These are phyloP conservation scores for Condylura cristata DNA, from an alignment of 2,113 vertebrate species.

Conservation along the genomic window DNA sequence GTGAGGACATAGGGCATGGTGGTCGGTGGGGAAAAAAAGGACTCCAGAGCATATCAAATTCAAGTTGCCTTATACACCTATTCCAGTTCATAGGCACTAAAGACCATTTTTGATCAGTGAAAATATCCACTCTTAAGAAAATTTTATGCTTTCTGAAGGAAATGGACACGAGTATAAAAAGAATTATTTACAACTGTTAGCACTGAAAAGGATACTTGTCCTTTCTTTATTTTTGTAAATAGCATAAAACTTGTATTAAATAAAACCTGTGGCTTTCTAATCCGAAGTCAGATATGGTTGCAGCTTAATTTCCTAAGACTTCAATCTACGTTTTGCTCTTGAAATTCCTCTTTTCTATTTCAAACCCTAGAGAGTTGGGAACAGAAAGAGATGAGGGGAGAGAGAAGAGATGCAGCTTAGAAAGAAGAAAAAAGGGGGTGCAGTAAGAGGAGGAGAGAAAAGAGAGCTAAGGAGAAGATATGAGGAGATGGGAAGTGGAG, in stretches of 20 bases:
- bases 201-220: not conserved
- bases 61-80: not conserved
- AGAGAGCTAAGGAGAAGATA: too few relatives aligned
- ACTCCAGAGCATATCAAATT: not conserved
- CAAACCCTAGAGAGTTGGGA: not conserved
- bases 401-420: too few relatives aligned
- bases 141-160: not conserved
- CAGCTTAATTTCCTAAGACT: not conserved
- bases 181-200: not conserved
- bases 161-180: not conserved
- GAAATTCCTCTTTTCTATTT: not conserved
- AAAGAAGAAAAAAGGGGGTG: too few relatives aligned
- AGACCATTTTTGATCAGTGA: not conserved
- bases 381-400: fast-evolving
- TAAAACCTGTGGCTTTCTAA: not conserved
- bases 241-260: not conserved
- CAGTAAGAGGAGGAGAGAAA: too few relatives aligned
- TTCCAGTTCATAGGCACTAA: not conserved
- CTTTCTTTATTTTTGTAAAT: not conserved
- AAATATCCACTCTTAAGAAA: not conserved
- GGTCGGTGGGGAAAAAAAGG: too few relatives aligned
- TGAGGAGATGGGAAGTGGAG: fast-evolving
- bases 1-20: too few relatives aligned
- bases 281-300: not conserved
- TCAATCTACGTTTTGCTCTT: not conserved